Base-by-base conservation (phyloP, 2,888 invertebrate genomes). In the Automeris io region DNA sequence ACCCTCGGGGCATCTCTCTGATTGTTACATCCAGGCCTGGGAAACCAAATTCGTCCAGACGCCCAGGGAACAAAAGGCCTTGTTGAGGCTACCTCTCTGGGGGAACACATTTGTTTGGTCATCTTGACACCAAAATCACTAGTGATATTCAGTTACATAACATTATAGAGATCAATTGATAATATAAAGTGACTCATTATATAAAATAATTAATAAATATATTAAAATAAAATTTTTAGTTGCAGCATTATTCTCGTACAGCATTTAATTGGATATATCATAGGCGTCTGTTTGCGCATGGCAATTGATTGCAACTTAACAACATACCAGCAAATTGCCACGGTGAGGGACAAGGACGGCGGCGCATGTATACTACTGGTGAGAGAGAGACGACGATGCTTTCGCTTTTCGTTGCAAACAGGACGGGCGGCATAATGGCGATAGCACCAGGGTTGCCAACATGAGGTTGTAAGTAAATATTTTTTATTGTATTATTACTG, bases 261-360 rank as follows among this genome's bases (percentile, higher is more conserved):
- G 65, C 51, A 72, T 75, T 80, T 87, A 87, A 87, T 87, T 85
- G 86, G 86, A 86, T 87, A 83, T 86, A 86, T 87, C 86, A 87
- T 86, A 87, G 82, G 81, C 80, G 83, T 86, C 80, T 87, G 86
- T 87, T 87, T 86, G 86, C 85, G 82, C 86, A 81, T 79, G 83
- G 70, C 86, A 87, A 87, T 87, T 87, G 87, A 87, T 87, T 87
- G 87, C 86, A 78, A 79, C 78, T 81, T 85, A 83, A 85, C 85
- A 81, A 81, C 82, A 75, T 74, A 72, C 79, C 76, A 73, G 81
- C 80, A 82, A 81, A 85, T 85, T 85, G 83, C 76, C 70, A 62
- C 56, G 62, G 59, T 56, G 67, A 46, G 40, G 26, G 69, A 80
- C 23, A 49, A 65, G 51, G 78, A 79, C 43, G 40, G 54, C 49